Conservation (phyloP, 2,113 vertebrate species). For the Pogona vitticeps region DNA sequence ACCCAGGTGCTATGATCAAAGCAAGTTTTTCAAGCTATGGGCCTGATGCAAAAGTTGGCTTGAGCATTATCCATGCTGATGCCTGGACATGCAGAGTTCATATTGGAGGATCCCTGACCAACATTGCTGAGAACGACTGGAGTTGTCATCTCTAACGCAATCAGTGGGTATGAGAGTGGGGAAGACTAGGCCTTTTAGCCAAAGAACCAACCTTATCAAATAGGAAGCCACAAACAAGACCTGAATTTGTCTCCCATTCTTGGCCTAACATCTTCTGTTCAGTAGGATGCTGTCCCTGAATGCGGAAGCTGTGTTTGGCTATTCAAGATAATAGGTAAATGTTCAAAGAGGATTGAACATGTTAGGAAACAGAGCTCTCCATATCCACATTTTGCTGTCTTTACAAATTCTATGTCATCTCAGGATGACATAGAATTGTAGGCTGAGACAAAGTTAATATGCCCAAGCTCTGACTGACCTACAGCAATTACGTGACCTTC, state of each 20-base stretch:
- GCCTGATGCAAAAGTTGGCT: background rate
- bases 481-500: background rate
- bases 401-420: background rate
- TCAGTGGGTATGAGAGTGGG: background rate
- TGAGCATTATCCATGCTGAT: background rate
- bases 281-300: background rate
- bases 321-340: background rate
- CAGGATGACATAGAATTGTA: too few species aligned
- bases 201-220: too few species aligned
- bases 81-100: background rate
- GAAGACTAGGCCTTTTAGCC: background rate
- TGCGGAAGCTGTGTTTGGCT: background rate
- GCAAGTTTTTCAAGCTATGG: background rate
- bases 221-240: background rate
- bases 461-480: background rate
- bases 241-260: too few species aligned
- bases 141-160: background rate
- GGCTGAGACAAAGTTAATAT: too few species aligned
- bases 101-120: background rate
- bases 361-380: background rate
- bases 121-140: too few species aligned
- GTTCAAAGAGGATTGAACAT: background rate
- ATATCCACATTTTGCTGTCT: too few species aligned
- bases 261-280: too few species aligned
- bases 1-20: background rate